Evolutionary conservation across 2,888 invertebrate genomes (phyloP).

Genomic region (Diaprepes abbreviatus): DNA sequence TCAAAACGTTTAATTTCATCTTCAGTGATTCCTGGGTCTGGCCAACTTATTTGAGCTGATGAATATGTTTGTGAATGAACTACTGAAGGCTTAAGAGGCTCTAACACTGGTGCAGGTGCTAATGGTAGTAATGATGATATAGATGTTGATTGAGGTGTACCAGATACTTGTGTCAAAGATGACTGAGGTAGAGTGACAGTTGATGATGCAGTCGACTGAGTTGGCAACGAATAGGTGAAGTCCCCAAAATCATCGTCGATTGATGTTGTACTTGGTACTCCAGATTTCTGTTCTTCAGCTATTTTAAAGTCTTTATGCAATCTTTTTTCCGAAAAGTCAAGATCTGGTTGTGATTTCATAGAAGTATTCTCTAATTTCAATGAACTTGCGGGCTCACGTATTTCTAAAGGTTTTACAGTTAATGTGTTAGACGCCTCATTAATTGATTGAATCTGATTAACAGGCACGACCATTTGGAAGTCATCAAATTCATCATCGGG

Average conservation of each 20-base stretch:
- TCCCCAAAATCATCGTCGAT: constrained; percentile 66
- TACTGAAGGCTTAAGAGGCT: constrained; percentile 58
- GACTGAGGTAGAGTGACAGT: constrained; percentile 37
- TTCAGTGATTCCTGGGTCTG: constrained; percentile 71
- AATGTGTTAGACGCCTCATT: constrained; percentile 10
- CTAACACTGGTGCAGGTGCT: constrained; percentile 13
- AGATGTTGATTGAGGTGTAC: background rate
- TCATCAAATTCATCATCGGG: constrained; percentile 36
- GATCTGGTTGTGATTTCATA: background rate
- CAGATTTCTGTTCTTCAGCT: background rate
- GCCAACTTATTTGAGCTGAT: constrained; percentile 73
- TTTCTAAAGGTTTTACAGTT: constrained; percentile 32
- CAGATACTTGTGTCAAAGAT: background rate
- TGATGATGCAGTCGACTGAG: constrained; percentile 32
- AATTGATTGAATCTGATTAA: constrained; percentile 7
- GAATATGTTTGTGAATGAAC: constrained; percentile 18
- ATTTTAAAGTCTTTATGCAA: constrained; percentile 10
- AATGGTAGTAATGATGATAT: background rate
- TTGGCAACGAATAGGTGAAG: constrained; percentile 60
- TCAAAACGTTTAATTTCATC: constrained; percentile 64
- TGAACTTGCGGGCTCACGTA: background rate
- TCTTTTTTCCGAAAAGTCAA: constrained; percentile 19
- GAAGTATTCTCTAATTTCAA: background rate
- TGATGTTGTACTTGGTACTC: background rate
- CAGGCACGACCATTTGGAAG: constrained; percentile 43